A percentile compares a stretch with the other conserved stretches of the same genome.
Conservation (phyloP, 2,113 vertebrate genomes). For the Mustela nigripes region DNA sequence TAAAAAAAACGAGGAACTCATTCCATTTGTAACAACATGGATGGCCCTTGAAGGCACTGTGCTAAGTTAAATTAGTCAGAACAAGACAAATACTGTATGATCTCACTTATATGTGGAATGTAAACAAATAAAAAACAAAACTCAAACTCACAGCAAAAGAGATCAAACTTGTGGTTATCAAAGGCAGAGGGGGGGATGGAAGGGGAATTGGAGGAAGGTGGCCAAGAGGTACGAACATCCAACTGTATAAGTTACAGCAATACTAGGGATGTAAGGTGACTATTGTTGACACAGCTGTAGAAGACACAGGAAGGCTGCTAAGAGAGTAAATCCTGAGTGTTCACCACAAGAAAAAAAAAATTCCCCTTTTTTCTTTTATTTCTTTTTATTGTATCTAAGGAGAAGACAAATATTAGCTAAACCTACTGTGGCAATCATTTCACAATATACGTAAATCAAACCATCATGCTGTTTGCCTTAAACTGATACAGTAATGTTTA, state of each 20-base stretch:
- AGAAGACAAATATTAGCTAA: background rate
- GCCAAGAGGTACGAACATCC: background rate
- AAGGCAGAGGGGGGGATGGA: background rate
- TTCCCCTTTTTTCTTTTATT: background rate
- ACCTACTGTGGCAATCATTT: background rate
- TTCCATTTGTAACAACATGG: background rate
- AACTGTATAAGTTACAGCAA: background rate
- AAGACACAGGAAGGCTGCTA: background rate
- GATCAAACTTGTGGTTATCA: background rate
- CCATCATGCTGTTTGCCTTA: background rate
- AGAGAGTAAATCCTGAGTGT: background rate
- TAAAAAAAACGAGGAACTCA: background rate
- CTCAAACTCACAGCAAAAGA: background rate
- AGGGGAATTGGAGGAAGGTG: background rate
- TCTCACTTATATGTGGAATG: background rate
- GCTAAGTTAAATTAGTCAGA: background rate
- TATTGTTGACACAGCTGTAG: background rate
- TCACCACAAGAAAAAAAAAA: background rate
- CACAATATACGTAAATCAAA: background rate
- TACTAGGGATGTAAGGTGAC: background rate
- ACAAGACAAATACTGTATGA: background rate
- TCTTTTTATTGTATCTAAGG: background rate
- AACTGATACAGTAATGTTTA: background rate
- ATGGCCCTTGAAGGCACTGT: background rate
- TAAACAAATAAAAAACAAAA: background rate